Percentiles rank a stretch among this genome's conserved stretches.
phyloP scores from a whole-genome alignment of 35 echinoderm and acorn worm species.

The Eucidaris tribuloides region DNA sequence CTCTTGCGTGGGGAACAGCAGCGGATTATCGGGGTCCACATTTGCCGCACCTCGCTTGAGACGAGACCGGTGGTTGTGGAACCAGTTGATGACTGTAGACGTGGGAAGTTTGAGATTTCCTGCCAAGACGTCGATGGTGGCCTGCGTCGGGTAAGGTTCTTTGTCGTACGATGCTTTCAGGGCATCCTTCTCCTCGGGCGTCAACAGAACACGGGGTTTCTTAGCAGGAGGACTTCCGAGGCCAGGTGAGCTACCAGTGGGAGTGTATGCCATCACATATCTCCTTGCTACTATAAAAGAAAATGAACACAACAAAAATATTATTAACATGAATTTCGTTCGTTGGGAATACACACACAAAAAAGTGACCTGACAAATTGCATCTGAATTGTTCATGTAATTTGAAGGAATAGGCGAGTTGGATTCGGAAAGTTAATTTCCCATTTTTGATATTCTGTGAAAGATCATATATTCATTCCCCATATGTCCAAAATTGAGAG shows the following conservation, averaged over 20 bases:
- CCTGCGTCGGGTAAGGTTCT: constrained; percentile 89
- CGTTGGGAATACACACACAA: too few relatives aligned
- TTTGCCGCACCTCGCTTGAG: constrained; percentile 64
- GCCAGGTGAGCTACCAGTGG: constrained; percentile 26
- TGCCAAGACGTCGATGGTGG: constrained; percentile 77
- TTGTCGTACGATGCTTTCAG: constrained; percentile 64
- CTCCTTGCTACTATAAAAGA: too few relatives aligned
- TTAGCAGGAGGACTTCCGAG: constrained; percentile 56
- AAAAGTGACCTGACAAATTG: too few relatives aligned
- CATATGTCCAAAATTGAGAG: too few relatives aligned
- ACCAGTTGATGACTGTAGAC: constrained; percentile 98
- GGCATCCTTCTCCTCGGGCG: constrained; percentile 83
- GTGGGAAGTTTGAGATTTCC: constrained; percentile 61
- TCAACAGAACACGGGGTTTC: constrained; percentile 76
- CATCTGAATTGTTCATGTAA: too few relatives aligned
- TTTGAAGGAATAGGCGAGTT: too few relatives aligned
- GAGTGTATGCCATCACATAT: constrained; percentile 52
- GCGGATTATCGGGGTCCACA: constrained; percentile 24
- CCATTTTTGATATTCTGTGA: too few relatives aligned
- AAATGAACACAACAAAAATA: too few relatives aligned
- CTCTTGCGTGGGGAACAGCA: constrained; percentile 1
- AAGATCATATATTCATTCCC: too few relatives aligned
- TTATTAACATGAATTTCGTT: too few relatives aligned
- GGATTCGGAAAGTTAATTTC: too few relatives aligned
- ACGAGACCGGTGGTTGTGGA: constrained; percentile 93